Base-by-base conservation (phyloP, 2,797 vertebrate species). In the Erethizon dorsatum region DNA sequence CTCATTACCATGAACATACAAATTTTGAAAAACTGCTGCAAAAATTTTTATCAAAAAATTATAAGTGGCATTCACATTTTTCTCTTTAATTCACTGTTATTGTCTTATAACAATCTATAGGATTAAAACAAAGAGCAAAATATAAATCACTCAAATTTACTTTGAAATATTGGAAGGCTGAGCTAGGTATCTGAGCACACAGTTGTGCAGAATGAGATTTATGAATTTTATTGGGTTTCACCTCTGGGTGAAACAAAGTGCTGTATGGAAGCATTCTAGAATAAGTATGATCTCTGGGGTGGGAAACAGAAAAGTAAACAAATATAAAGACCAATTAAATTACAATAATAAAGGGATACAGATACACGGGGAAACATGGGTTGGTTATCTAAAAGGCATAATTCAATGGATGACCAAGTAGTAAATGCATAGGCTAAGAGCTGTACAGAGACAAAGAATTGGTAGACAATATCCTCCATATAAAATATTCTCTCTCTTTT, bases 21-120 rank as follows among this genome's bases (percentile, higher is more conserved):
- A 56, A 90, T 54, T 97, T 90, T 90, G 57, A 91, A 96, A 97
- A 96, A 97, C 88, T 93, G 67, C 67, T 97, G 87, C 82, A 97
- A 96, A 96, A 96, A 10, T 26, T 61, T 92, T 91, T 97, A 95
- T 97, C 73, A 95, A 85, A 97, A 97, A 96, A 61, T 83, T 52
- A 82, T 67, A 91, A 97, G 84, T 93, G 63, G 15, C 71, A 96
- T 90, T 96, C 91, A 96, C 47, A 95, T 96, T 85, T 96, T 96
- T 97, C 37, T 88, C 52, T 95, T 97, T 93, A 83, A 94, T 69
- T 94, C 90, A 95, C 47, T 96, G 61, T 75, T 92, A 95, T 80
- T 97, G 65, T 97, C 80, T 91, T 67, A 90, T 95, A 92, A 97
- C 75, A 95, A 97, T 89, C 94, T 94, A 93, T 26, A 85, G 63